A percentile compares a stretch with the other conserved stretches of the same genome.
phyloP scores from a whole-genome alignment of 2,888 invertebrate species.

The Meteorus colon region DNA sequence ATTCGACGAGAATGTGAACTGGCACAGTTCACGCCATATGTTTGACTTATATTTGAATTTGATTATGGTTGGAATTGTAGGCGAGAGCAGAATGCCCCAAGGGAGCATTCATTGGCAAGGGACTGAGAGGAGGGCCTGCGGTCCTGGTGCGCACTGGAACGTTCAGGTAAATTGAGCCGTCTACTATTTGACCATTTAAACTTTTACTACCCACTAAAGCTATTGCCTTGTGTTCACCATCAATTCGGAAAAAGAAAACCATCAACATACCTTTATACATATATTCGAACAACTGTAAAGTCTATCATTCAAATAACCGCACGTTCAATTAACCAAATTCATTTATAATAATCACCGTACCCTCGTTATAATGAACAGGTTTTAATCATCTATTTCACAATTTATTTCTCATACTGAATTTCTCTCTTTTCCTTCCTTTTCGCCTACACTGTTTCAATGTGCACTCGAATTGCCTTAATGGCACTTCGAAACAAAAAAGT shows the following conservation, averaged over 20 bases:
- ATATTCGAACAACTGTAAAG: not conserved
- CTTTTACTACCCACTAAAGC: not conserved
- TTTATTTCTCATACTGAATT: not conserved
- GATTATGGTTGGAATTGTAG: constrained; percentile 30
- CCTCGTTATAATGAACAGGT: not conserved
- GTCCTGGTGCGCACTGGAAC: constrained; percentile 87
- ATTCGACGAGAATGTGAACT: not conserved
- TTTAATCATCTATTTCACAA: not conserved
- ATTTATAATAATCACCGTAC: not conserved
- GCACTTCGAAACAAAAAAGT: not conserved
- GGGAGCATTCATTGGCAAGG: constrained; percentile 71
- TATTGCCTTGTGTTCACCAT: not conserved
- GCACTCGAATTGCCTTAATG: not conserved
- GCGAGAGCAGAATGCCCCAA: constrained; percentile 68
- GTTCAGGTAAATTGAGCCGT: constrained; percentile 77
- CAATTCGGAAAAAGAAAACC: not conserved
- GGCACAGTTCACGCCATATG: not conserved
- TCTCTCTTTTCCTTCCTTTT: not conserved
- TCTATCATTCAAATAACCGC: not conserved
- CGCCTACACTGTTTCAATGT: not conserved
- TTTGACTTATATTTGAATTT: constrained; percentile 19
- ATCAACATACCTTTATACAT: not conserved
- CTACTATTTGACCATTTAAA: constrained; percentile 18
- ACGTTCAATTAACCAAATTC: not conserved
- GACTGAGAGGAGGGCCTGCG: constrained; percentile 71